These are phyloP conservation scores for Trematocara marginatum DNA, from an alignment of 2,113 vertebrate genomes.

Conservation along the genomic window DNA sequence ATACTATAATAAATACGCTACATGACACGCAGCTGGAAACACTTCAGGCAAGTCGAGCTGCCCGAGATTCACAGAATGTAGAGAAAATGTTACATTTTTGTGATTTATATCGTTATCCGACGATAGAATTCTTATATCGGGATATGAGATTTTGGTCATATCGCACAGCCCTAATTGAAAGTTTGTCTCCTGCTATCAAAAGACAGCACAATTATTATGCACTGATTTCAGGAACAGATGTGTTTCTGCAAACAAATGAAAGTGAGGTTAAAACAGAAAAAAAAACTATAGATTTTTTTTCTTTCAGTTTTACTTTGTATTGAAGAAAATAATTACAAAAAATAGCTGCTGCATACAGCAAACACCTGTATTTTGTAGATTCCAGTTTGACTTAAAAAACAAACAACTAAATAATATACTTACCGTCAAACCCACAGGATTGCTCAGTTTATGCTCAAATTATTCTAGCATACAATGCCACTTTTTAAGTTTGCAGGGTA, in stretches of 20 bases:
- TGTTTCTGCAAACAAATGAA: not conserved
- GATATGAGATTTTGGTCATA: no score
- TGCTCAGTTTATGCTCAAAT: not conserved
- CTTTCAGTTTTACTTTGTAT: not conserved
- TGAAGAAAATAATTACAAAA: not conserved
- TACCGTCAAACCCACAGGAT: constrained; percentile 28
- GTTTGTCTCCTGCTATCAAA: not conserved
- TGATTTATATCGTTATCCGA: no score
- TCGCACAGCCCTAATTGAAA: not conserved
- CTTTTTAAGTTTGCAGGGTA: not conserved
- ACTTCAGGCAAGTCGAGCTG: no score
- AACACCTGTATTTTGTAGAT: not conserved
- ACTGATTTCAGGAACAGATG: not conserved
- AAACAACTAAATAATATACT: not conserved
- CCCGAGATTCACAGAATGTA: no score
- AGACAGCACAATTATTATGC: not conserved
- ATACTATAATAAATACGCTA: no score
- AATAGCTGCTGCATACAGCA: not conserved
- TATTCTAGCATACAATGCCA: not conserved
- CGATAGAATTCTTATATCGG: no score
- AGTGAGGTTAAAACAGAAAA: not conserved
- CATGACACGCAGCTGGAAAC: no score
- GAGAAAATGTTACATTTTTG: no score
- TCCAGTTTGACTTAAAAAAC: not conserved
- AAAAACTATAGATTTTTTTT: no score